phyloP scores from a whole-genome alignment of 2,888 invertebrate species.

The Hesperia comma region DNA sequence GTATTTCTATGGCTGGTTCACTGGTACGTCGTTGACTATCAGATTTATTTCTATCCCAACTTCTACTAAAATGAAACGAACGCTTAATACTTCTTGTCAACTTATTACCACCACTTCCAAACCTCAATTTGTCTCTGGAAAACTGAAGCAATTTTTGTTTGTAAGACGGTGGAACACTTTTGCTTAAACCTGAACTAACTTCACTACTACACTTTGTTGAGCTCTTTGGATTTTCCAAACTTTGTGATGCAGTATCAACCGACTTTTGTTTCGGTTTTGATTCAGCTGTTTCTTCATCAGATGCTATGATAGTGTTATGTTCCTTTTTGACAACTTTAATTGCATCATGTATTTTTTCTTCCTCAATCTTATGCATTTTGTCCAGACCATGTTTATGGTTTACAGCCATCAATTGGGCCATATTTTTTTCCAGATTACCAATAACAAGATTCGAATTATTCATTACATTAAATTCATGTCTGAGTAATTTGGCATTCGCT shows the following conservation, averaged over 20 bases:
- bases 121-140: conserved; percentile 76
- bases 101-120: conserved; percentile 76
- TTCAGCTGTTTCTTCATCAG: conserved; percentile 49
- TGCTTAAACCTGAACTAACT: conserved; percentile 73
- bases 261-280: conserved; percentile 65
- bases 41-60: conserved; percentile 74
- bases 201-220: conserved; percentile 74
- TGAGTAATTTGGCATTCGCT: conserved; percentile 73
- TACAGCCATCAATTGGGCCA: conserved; percentile 73
- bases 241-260: conserved; percentile 75
- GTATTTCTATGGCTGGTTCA: conserved; percentile 71
- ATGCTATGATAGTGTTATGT: conserved; percentile 35
- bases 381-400: conserved; percentile 70
- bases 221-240: conserved; percentile 74
- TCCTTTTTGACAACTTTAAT: conserved; percentile 51
- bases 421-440: conserved; percentile 78
- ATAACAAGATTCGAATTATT: conserved; percentile 79
- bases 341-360: conserved; percentile 61
- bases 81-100: conserved; percentile 78
- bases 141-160: conserved; percentile 80
- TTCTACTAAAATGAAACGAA: conserved; percentile 77
- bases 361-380: conserved; percentile 77
- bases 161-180: conserved; percentile 80
- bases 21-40: conserved; percentile 73
- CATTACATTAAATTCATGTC: conserved; percentile 78